Evolutionary conservation across 2,113 vertebrate genomes (phyloP).

Genomic region (Sapajus apella): DNA sequence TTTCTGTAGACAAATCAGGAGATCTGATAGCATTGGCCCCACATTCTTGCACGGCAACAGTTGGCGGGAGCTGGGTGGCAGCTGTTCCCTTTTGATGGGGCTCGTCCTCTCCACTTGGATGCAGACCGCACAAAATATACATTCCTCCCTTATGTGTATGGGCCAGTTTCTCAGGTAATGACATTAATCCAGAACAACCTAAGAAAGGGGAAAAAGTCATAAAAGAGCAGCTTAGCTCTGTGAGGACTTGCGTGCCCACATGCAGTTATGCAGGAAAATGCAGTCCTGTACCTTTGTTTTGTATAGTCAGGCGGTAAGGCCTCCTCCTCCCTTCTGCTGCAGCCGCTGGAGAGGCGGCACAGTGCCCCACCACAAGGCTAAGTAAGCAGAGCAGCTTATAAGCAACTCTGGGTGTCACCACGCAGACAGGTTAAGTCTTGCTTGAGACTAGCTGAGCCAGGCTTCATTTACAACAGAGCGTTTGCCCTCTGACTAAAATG

Average conservation of each 20-base stretch:
- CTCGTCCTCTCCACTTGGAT: neutral
- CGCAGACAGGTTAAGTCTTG: neutral
- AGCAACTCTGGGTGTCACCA: neutral
- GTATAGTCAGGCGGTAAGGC: neutral
- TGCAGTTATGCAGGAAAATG: neutral
- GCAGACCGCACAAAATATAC: neutral
- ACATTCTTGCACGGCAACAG: neutral
- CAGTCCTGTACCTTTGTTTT: neutral
- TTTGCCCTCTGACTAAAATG: neutral
- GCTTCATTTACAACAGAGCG: neutral
- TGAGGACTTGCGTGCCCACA: neutral
- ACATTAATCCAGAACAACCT: neutral
- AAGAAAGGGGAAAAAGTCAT: neutral
- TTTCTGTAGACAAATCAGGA: conserved; percentile 20
- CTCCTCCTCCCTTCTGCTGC: too few species aligned
- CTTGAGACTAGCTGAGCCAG: neutral
- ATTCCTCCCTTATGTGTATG: neutral
- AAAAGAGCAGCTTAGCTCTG: neutral
- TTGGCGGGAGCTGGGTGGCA: neutral
- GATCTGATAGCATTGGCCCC: neutral
- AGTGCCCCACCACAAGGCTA: accelerated
- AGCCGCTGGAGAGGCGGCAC: neutral
- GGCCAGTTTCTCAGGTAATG: neutral
- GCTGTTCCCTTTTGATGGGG: neutral
- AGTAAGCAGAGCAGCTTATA: too few species aligned